Percentiles rank a stretch among this genome's conserved stretches.
Conservation (phyloP, 2,888 invertebrate species). For the Hyles lineata region DNA sequence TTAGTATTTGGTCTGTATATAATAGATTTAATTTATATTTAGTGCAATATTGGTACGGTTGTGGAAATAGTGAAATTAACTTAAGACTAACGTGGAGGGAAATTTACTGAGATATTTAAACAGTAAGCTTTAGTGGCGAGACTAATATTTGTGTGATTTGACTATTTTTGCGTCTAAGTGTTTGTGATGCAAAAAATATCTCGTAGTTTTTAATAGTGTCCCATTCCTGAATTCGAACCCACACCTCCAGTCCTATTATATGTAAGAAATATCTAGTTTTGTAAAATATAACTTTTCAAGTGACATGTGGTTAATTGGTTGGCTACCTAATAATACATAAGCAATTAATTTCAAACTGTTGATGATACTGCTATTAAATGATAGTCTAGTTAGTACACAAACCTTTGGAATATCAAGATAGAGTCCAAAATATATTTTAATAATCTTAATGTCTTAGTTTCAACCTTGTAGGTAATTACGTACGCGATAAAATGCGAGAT, state of each 20-base stretch:
- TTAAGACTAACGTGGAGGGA: too few species aligned
- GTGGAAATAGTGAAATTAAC: too few species aligned
- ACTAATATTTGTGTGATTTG: background rate
- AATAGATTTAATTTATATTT: background rate
- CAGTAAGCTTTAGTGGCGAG: background rate
- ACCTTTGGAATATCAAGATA: background rate
- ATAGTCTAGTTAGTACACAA: too few species aligned
- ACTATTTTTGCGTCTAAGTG: background rate
- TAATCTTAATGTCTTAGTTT: constrained; percentile 18
- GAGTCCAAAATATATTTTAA: background rate
- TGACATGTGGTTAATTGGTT: background rate
- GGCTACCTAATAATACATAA: background rate
- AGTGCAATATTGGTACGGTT: background rate
- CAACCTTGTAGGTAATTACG: constrained; percentile 36
- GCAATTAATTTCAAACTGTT: constrained; percentile 3
- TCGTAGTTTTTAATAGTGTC: too few species aligned
- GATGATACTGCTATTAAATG: too few species aligned
- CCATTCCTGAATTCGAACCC: too few species aligned
- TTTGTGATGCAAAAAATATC: too few species aligned
- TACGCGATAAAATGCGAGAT: constrained; percentile 45
- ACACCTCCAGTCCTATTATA: too few species aligned
- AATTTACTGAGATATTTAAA: too few species aligned
- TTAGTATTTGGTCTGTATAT: constrained; percentile 11
- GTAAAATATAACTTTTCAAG: too few species aligned
- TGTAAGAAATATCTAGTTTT: too few species aligned